Evolutionary conservation across 2,888 invertebrate genomes (phyloP).

Genomic region (Philopedon plagiatum): DNA sequence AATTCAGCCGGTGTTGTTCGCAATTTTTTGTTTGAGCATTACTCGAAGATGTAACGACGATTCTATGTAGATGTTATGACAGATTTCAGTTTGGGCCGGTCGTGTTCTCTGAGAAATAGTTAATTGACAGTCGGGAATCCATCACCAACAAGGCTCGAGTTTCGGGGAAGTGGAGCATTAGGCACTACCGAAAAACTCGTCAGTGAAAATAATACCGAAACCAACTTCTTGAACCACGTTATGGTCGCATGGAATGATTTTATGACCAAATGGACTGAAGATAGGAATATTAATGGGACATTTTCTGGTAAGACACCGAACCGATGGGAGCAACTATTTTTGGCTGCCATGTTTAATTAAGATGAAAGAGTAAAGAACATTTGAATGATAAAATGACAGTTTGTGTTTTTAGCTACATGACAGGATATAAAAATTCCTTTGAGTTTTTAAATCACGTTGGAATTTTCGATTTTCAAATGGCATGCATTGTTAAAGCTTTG

Average conservation of each 20-base stretch:
- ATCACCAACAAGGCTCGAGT: constrained; percentile 27
- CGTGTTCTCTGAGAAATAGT: constrained; percentile 62
- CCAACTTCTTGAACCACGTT: constrained; percentile 32
- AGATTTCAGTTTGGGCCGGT: constrained; percentile 44
- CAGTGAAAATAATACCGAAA: constrained; percentile 39
- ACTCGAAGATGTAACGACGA: constrained; percentile 42
- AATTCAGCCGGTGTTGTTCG: constrained; percentile 37
- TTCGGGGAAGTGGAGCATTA: constrained; percentile 48
- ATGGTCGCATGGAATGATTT: constrained; percentile 47
- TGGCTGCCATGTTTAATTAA: constrained; percentile 47
- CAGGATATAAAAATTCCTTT: constrained; percentile 26
- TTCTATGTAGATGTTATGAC: constrained; percentile 50
- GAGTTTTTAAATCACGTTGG: constrained; percentile 38
- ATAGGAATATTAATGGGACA: constrained; percentile 49
- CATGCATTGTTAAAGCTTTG: neutral
- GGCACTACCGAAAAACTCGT: constrained; percentile 47
- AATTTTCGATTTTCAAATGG: constrained; percentile 24
- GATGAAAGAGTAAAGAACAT: constrained; percentile 39
- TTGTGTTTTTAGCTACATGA: constrained; percentile 24
- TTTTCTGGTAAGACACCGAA: constrained; percentile 44
- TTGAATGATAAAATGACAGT: constrained; percentile 39
- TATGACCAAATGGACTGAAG: constrained; percentile 38
- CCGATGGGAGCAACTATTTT: constrained; percentile 37
- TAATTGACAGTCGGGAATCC: constrained; percentile 63
- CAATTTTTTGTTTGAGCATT: constrained; percentile 27